phyloP scores from a whole-genome alignment of 2,797 vertebrate genomes.

The Rhinatrema bivittatum region DNA sequence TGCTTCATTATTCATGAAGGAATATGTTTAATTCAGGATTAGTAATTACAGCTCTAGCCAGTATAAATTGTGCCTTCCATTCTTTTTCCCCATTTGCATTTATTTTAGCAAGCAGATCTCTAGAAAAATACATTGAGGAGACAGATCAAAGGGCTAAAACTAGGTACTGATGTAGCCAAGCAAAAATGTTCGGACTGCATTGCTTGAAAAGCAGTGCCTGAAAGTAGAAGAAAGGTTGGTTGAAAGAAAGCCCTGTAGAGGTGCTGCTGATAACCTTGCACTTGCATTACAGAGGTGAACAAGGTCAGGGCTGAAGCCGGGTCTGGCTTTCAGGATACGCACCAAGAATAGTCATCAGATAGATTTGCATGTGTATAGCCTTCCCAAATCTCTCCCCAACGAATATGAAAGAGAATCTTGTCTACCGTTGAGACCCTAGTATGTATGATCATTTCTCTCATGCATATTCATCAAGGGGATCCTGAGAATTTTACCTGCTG shows the following conservation, averaged over 20 bases:
- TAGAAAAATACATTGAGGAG: conserved; percentile 12
- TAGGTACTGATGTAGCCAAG: conserved; percentile 22
- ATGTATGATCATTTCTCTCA: no score
- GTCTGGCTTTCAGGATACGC: no score
- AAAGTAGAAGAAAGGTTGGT: neutral
- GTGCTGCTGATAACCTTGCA: conserved; percentile 5
- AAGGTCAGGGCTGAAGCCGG: no score
- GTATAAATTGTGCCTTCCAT: conserved; percentile 59
- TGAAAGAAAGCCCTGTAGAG: conserved; percentile 1
- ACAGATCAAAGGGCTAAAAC: conserved; percentile 42
- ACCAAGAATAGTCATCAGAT: no score
- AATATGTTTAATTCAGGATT: conserved; percentile 68
- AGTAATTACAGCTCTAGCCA: conserved; percentile 66
- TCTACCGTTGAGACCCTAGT: no score
- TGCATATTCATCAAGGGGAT: no score
- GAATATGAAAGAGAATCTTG: no score
- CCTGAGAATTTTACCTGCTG: no score
- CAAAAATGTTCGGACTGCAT: conserved; percentile 25
- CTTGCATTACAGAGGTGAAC: neutral
- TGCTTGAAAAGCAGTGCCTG: no score
- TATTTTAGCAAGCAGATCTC: conserved; percentile 67
- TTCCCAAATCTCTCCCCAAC: no score
- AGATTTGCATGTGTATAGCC: no score
- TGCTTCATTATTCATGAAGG: conserved; percentile 70
- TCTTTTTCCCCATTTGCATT: conserved; percentile 62